Evolutionary conservation across 2,888 invertebrate genomes (phyloP), one percentile per base, ranked within the genome.

Genomic region (Cryptus armator): DNA sequence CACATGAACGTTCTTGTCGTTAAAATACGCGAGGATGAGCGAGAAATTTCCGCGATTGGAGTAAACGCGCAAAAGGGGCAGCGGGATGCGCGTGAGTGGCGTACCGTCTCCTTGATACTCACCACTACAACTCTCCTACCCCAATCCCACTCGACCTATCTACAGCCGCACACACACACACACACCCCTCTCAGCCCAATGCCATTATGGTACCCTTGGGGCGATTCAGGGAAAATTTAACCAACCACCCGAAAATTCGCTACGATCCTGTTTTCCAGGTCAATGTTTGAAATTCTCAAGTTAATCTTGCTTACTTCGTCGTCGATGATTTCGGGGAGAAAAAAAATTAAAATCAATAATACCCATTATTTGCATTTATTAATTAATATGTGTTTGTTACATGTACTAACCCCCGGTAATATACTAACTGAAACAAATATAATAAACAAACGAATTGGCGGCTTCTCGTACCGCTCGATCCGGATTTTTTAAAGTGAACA

Each of bases 391-490:
- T 62, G 16, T 48, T 16, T 44, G 53, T 43, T 12, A n/a, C 59
- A 29, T 46, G 7, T 44, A 53, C 12, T 46, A 59, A 78, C 19
- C 19, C 44, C 19, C 44, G 3, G 9, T 62, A 24, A 70, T 43
- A 6, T 51, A 43, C 37, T 53, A 62, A 74, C 7, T 53, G 46
- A 62, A 44, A 12, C 0, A 19, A 5, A 56, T 32, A 24, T 59
- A 37, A 53, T 59, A 37, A 71, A 79, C 51, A 37, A 71, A 79
- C 51, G 43, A 64, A 59, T 19, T 70, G 62, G 70, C 24, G 46
- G 24, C 46, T 29, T 83, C 70, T 62, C 78, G 74, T 70, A 16
- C 68, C 64, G 83, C 53, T 62, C 78, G 68, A 48, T 64, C 51
- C 62, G 83, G 46, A 79, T 78, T 72, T 72, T 51, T 19, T 66